phyloP scores from a whole-genome alignment of 2,797 vertebrate genomes.

The Alauda arvensis region DNA sequence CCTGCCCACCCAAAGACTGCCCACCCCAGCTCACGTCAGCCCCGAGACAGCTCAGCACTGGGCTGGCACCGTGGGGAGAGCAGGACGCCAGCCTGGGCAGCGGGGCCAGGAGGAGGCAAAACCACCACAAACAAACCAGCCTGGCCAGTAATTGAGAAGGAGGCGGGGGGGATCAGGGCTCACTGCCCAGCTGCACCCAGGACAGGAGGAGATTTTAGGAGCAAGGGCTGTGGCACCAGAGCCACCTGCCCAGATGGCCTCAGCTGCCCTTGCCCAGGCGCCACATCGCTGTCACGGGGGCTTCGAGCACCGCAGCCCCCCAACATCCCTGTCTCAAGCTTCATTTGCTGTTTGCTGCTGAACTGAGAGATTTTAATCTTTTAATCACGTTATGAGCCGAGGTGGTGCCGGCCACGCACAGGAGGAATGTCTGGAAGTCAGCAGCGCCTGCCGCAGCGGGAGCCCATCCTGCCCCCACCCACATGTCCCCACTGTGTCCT shows the following conservation, averaged over 20 bases:
- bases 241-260: neutral
- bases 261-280: neutral
- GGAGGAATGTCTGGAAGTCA: constrained; percentile 60
- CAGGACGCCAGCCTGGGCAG: neutral
- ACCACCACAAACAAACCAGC: neutral
- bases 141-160: neutral
- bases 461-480: neutral
- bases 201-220: neutral
- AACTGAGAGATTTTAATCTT: constrained; percentile 50
- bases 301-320: neutral
- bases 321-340: constrained; percentile 15
- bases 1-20: neutral
- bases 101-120: neutral
- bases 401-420: constrained; percentile 43
- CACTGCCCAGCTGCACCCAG: fast-evolving
- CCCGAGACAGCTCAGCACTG: fast-evolving
- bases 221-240: neutral
- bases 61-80: neutral
- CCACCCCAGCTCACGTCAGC: fast-evolving
- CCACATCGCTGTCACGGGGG: neutral
- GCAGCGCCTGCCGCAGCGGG: neutral
- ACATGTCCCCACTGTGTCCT: neutral
- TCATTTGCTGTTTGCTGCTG: constrained; percentile 43
- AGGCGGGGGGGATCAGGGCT: fast-evolving
- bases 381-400: constrained; percentile 52